A percentile compares a stretch with the other conserved stretches of the same genome.
phyloP scores from a whole-genome alignment of 2,797 vertebrate genomes.

The Pseudomugil tenellus region DNA sequence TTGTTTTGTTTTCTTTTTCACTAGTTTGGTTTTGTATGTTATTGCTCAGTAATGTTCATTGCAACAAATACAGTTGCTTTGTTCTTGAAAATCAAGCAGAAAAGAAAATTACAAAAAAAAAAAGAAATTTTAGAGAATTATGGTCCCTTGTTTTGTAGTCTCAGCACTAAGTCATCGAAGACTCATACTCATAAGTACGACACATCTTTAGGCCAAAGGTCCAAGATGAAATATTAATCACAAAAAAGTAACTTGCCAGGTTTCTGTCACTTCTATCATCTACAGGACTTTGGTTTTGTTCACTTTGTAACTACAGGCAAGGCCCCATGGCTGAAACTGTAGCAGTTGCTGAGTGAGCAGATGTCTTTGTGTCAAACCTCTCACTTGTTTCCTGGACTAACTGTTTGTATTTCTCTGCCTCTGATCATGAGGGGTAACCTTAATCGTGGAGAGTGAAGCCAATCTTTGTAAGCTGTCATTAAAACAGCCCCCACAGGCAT shows the following conservation, averaged over 20 bases:
- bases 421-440: slow-evolving; percentile 81
- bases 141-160: slow-evolving; percentile 69
- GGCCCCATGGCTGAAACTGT: slow-evolving; percentile 64
- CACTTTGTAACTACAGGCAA: slow-evolving; percentile 70
- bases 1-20: background rate
- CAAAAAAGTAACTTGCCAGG: slow-evolving; percentile 69
- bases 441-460: slow-evolving; percentile 79
- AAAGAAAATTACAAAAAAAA: slow-evolving; percentile 41
- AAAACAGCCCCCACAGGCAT: slow-evolving; percentile 79
- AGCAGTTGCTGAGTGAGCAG: slow-evolving; percentile 82
- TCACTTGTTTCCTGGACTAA: slow-evolving; percentile 78
- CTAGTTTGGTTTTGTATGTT: background rate
- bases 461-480: slow-evolving; percentile 82
- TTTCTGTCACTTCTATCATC: slow-evolving; percentile 79
- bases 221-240: slow-evolving; percentile 82
- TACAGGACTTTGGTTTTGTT: slow-evolving; percentile 77
- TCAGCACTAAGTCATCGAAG: slow-evolving; percentile 77
- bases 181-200: slow-evolving; percentile 61
- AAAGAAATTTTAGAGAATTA: slow-evolving; percentile 59
- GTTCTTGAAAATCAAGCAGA: slow-evolving; percentile 51
- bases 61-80: slow-evolving; percentile 34
- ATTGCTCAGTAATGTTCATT: background rate
- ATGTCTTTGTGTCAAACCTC: slow-evolving; percentile 76
- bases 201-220: slow-evolving; percentile 76
- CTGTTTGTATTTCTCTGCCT: slow-evolving; percentile 79